A percentile compares a stretch with the other conserved stretches of the same genome.
Conservation (phyloP, 1,140 invertebrate genomes). For the Lepidurus packardi region DNA sequence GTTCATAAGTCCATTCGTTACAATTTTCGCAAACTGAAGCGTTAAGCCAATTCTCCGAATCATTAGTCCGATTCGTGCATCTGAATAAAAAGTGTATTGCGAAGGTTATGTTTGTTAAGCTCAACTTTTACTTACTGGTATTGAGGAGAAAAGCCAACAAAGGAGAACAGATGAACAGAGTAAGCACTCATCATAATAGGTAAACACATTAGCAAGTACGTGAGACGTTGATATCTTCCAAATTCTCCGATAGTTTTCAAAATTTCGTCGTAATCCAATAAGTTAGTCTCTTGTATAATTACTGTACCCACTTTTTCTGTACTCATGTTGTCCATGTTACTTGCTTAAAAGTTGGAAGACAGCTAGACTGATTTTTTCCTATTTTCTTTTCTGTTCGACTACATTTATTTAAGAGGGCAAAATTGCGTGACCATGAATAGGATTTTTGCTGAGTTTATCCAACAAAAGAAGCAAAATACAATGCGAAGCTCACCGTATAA, state of each 20-base stretch:
- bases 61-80: neutral
- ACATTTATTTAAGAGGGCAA: neutral
- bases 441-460: neutral
- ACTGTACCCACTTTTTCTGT: neutral
- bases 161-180: neutral
- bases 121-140: neutral
- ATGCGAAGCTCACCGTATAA: neutral
- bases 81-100: neutral
- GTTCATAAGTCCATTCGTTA: neutral
- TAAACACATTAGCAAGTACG: neutral
- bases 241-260: neutral
- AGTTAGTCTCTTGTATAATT: neutral
- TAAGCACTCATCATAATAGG: neutral
- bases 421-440: neutral
- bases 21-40: neutral
- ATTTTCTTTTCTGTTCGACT: neutral
- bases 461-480: neutral
- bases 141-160: neutral
- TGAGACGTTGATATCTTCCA: neutral
- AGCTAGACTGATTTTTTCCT: neutral
- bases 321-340: neutral
- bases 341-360: neutral
- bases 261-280: conserved; percentile 1
- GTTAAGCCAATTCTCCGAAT: neutral
- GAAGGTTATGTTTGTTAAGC: neutral